Evolutionary conservation across 1,140 invertebrate genomes (phyloP), one percentile per base, ranked within the genome.

Genomic region (Helicoverpa armigera): DNA sequence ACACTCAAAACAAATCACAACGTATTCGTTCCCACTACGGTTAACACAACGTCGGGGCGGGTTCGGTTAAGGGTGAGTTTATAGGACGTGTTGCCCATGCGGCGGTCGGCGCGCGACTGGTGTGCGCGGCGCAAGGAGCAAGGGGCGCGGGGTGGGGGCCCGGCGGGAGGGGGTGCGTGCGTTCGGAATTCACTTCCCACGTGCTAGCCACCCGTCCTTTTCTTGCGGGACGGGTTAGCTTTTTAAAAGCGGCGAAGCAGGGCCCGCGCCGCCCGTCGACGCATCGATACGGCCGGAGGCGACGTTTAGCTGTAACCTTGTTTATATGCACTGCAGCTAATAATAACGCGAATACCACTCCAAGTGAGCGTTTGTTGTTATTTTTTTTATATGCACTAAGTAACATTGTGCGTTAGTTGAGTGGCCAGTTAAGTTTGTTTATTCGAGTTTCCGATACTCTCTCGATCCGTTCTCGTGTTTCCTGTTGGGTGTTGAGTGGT

Each of bases 141-240:
- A 65, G 80, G 82, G 70, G 82, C 70, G 79, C 16, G 77, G 78
- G 81, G 85, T 81, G 82, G 70, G 79, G 77, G 83, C 67, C 79
- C 83, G 60, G 80, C 80, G 86, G 86, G 85, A 86, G 86, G 87
- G 90, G 89, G 90, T 94, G 93, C 93, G 93, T 94, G 92, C 91
- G 92, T 92, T 91, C 92, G 93, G 92, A 94, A 94, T 94, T 89
- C 90, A 89, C 91, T 93, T 92, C 92, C 93, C 92, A 94, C 93
- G 92, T 94, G 93, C 87, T 94, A 88, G 82, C 83, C 85, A 67
- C 79, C 90, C 90, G 90, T 92, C 92, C 88, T 89, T 91, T 91
- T 93, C 92, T 89, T 90, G 83, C 91, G 83, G 92, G 92, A 93
- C 90, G 92, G 92, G 93, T 94, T 94, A 91, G 92, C 91, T 94